Evolutionary conservation across 2,888 invertebrate species (phyloP).

Genomic region (Cerastoderma edule): DNA sequence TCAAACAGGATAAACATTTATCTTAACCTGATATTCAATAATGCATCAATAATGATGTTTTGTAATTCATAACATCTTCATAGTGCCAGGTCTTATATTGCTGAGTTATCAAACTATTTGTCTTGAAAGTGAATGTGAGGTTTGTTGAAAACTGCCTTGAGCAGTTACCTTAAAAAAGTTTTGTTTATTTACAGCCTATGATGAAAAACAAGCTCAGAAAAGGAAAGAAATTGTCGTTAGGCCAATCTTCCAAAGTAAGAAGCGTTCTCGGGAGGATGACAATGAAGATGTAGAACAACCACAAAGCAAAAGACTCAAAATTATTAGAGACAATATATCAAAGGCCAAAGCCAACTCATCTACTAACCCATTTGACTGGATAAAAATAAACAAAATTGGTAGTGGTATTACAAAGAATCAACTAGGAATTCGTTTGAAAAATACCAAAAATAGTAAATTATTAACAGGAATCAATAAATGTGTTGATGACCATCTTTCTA

Average conservation of each 20-base stretch:
- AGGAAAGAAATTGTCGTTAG: slow-evolving; percentile 74
- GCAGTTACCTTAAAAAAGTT: no score
- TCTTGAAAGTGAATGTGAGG: no score
- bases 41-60: no score
- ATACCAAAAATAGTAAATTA: no score
- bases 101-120: no score
- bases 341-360: slow-evolving; percentile 23
- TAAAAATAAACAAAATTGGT: slow-evolving; percentile 28
- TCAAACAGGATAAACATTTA: no score
- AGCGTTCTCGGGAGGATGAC: slow-evolving; percentile 20
- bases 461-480: no score
- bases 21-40: no score
- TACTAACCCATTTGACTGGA: slow-evolving; percentile 44
- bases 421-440: slow-evolving; percentile 1
- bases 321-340: slow-evolving; percentile 45
- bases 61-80: no score
- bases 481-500: no score
- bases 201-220: slow-evolving; percentile 77
- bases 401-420: slow-evolving; percentile 13
- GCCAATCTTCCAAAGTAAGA: slow-evolving; percentile 67
- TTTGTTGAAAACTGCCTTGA: no score
- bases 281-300: not conserved
- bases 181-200: slow-evolving; percentile 74
- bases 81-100: no score
- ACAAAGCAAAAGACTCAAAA: slow-evolving; percentile 42